These are phyloP conservation scores for Dendrolimus houi DNA, from an alignment of 2,888 invertebrate genomes.

Conservation along the genomic window DNA sequence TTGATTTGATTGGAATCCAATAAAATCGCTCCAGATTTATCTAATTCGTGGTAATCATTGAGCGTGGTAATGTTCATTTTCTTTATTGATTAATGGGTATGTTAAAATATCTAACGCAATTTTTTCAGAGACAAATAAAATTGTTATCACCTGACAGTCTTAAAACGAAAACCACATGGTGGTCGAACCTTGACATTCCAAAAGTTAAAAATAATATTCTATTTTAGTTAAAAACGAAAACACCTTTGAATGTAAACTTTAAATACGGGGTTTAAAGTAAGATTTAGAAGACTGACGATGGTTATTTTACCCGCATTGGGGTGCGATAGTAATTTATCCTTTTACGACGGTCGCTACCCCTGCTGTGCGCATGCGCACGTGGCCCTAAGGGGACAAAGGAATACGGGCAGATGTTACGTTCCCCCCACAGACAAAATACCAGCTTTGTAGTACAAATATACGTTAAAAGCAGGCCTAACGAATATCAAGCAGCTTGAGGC, in stretches of 20 bases:
- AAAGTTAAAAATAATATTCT: constrained; percentile 70
- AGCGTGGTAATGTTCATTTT: no score
- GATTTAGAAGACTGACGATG: constrained; percentile 11
- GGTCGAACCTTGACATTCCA: constrained; percentile 71
- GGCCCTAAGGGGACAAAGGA: constrained; percentile 40
- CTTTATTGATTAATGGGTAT: no score
- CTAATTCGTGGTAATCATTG: no score
- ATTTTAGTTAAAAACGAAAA: constrained; percentile 41
- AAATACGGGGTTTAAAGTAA: constrained; percentile 31
- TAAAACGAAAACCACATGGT: constrained; percentile 60
- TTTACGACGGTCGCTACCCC: constrained; percentile 62
- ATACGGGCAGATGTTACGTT: constrained; percentile 55
- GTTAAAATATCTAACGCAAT: no score
- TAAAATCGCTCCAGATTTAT: no score
- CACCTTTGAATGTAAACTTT: constrained; percentile 33
- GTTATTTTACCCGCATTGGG: constrained; percentile 54
- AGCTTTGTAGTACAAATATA: not conserved
- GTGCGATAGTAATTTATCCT: constrained; percentile 37
- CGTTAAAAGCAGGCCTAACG: no score
- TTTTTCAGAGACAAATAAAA: constrained; percentile 17
- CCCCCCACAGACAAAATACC: not conserved
- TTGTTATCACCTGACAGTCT: constrained; percentile 54
- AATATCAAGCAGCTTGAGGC: no score
- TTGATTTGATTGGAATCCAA: no score
- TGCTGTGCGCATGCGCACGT: constrained; percentile 65